Evolutionary conservation across 1,140 invertebrate genomes (phyloP).

Genomic region (Lerema accius): DNA sequence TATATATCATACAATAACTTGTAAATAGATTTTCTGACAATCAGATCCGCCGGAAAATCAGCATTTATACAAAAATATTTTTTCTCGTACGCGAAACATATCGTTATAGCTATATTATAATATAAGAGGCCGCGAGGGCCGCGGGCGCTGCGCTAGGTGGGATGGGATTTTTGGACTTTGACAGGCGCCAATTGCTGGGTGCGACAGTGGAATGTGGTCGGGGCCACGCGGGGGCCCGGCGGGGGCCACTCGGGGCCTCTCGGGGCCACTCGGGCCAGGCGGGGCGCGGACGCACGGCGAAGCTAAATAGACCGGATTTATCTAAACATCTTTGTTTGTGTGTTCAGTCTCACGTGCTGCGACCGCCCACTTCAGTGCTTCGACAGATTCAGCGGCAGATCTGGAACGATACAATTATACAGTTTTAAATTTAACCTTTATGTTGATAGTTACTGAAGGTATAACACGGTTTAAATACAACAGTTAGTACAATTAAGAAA

Average conservation of each 20-base stretch:
- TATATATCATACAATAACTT: slow-evolving; percentile 76
- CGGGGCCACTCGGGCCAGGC: too few relatives aligned
- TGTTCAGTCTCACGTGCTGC: slow-evolving; percentile 47
- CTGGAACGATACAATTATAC: slow-evolving; percentile 57
- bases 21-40: slow-evolving; percentile 72
- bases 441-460: too few relatives aligned
- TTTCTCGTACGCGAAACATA: slow-evolving; percentile 53
- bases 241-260: too few relatives aligned
- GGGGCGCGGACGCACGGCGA: slow-evolving; percentile 34
- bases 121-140: slow-evolving; percentile 43
- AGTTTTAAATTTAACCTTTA: too few relatives aligned
- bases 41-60: slow-evolving; percentile 61
- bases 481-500: too few relatives aligned
- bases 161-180: slow-evolving; percentile 70
- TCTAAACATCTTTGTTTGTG: slow-evolving; percentile 53
- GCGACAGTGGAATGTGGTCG: slow-evolving; percentile 71
- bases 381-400: slow-evolving; percentile 81
- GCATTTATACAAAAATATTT: slow-evolving; percentile 77
- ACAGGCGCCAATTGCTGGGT: slow-evolving; percentile 65
- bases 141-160: slow-evolving; percentile 66
- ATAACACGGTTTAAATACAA: too few relatives aligned
- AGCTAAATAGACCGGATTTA: slow-evolving; percentile 40
- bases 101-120: slow-evolving; percentile 51
- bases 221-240: too few relatives aligned
- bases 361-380: slow-evolving; percentile 67